phyloP scores from a whole-genome alignment of 1,140 invertebrate genomes.

The Lasioglossum albipes region DNA sequence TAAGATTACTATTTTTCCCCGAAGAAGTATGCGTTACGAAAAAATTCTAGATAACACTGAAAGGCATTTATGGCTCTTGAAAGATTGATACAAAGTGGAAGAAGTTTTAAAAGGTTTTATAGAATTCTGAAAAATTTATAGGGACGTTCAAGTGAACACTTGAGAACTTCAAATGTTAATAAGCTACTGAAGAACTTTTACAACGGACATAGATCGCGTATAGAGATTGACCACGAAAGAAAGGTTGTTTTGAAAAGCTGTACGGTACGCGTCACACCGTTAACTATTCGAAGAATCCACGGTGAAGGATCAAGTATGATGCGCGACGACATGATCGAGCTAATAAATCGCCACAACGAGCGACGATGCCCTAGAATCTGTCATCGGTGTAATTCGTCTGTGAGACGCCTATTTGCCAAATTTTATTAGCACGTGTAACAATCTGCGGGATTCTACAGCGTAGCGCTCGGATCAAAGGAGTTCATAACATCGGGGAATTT shows the following conservation, averaged over 20 bases:
- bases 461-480: not conserved
- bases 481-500: not conserved
- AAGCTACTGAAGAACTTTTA: no score
- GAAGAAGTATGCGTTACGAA: no score
- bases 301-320: slow-evolving; percentile 1
- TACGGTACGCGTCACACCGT: not conserved
- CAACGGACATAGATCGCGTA: no score
- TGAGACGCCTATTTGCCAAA: not conserved
- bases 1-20: no score
- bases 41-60: no score
- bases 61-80: no score
- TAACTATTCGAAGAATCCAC: not conserved
- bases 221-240: no score
- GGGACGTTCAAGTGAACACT: no score
- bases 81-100: no score
- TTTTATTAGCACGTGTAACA: not conserved
- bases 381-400: slow-evolving; percentile 9
- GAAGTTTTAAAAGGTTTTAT: no score
- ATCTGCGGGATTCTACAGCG: not conserved
- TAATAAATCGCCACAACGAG: not conserved
- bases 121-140: no score
- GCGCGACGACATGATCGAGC: slow-evolving; percentile 1
- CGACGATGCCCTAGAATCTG: slow-evolving; percentile 21
- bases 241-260: not conserved
- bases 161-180: no score